Evolutionary conservation across 2,113 vertebrate species (phyloP).

Genomic region (Mesoclemmys tuberculata): DNA sequence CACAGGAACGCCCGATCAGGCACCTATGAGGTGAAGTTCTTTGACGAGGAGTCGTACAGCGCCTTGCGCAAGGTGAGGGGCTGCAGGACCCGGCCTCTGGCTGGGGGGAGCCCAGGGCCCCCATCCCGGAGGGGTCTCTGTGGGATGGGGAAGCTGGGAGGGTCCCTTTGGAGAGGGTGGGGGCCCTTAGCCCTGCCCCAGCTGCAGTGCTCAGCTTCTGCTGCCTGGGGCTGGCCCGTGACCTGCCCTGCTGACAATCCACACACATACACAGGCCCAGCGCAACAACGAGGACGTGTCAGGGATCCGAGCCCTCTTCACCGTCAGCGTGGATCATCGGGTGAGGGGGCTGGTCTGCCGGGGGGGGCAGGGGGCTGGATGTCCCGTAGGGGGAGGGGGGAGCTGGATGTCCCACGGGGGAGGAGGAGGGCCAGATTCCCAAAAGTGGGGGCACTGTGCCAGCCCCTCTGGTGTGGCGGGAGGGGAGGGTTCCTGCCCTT

Average conservation of each 20-base stretch:
- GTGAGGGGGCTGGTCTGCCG: constrained; percentile 72
- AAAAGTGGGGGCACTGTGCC: too few species aligned
- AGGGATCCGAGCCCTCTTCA: constrained; percentile 88
- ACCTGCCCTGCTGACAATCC: neutral
- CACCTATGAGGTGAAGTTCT: constrained; percentile 92
- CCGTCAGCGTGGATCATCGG: constrained; percentile 90
- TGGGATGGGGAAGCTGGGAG: neutral
- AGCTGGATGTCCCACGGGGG: too few species aligned
- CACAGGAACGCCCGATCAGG: constrained; percentile 90
- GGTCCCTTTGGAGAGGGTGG: neutral
- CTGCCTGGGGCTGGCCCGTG: neutral
- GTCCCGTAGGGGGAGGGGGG: too few species aligned
- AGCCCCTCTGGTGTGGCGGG: too few species aligned
- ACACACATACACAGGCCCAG: constrained; percentile 81
- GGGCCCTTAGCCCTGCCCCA: neutral
- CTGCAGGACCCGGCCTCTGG: neutral
- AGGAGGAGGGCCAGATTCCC: too few species aligned
- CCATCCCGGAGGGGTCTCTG: neutral
- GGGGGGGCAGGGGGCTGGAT: too few species aligned
- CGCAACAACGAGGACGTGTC: constrained; percentile 92
- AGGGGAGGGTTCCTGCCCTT: neutral
- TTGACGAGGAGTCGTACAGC: constrained; percentile 93
- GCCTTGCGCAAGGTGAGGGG: constrained; percentile 84
- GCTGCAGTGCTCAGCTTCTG: too few species aligned
- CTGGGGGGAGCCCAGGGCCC: neutral